Base-by-base conservation (phyloP, 2,888 invertebrate species). In the Galerucella calmariensis region DNA sequence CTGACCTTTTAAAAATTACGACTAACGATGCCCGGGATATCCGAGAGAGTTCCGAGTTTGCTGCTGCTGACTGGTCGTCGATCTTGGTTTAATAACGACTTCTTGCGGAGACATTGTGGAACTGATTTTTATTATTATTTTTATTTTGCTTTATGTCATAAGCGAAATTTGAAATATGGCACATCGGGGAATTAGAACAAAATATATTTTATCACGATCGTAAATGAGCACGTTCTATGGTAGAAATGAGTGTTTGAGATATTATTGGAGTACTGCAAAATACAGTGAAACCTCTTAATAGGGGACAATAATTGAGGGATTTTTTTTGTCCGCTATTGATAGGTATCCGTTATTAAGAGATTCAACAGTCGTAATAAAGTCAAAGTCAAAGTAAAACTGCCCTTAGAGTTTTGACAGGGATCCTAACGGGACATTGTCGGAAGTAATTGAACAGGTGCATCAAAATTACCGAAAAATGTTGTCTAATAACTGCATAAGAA, bases 1-100 rank as follows among this genome's bases (percentile, higher is more conserved):
- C 74, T 78, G 78, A 78, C 77, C 79, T 79, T 78, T 77, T 69
- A n/a, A 74, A 73, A 78, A 78, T 78, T 75, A 74, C 78, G 75
- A 75, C 75, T 74, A 75, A 73, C 79, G 76, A 75, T 74, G 72
- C 65, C 73, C 65, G 75, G 75, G 72, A 79, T 76, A 79, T 77
- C 62, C 67, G 71, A 72, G 74, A 78, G 66, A 41, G 56, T 69
- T 66, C 65, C 80, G 70, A 41, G 41, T 62, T 69, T 46, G 61
- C 62, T 66, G 72, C 61, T 53, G 41, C 66, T 63, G 48, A 61
- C 61, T 69, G 44, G 61, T 48, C 66, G 66, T 27, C 16, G 20
- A 16, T 44, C 24, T 48, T 24, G 66, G 20, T 67, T n/a, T 12
- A 35, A 27, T 67, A 53, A 67, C 56, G 56, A 41, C 14, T 67